A percentile compares a stretch with the other conserved stretches of the same genome.
Evolutionary conservation across 1,140 invertebrate species (phyloP).

Genomic region (Bombus confusus): DNA sequence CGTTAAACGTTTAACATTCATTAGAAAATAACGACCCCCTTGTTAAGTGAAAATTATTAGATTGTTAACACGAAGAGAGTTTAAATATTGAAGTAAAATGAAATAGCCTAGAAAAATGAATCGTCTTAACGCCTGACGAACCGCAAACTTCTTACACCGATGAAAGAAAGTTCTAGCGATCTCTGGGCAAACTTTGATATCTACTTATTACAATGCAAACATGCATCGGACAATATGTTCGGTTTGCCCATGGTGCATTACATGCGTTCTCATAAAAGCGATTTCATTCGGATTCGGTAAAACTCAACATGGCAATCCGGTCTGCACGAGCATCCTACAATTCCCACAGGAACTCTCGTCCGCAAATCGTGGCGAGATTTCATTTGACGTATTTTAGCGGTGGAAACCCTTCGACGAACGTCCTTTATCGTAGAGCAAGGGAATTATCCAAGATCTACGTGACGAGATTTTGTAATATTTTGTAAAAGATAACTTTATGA

Average conservation of each 20-base stretch:
- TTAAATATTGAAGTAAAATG: not conserved
- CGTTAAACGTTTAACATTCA: not conserved
- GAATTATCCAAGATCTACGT: slow-evolving; percentile 69
- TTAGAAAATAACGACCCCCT: not conserved
- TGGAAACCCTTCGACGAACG: not conserved
- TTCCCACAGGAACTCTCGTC: slow-evolving; percentile 28
- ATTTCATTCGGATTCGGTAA: slow-evolving; percentile 33
- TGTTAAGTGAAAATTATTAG: not conserved
- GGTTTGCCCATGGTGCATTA: not conserved
- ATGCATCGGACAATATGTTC: not conserved
- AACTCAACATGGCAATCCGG: not conserved
- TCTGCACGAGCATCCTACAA: not conserved
- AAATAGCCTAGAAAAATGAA: not conserved
- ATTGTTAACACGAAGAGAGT: not conserved
- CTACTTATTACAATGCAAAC: not conserved
- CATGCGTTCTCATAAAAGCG: slow-evolving; percentile 4
- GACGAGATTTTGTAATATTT: slow-evolving; percentile 58
- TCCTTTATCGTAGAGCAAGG: not conserved
- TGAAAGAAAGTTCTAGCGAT: not conserved
- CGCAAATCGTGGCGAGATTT: slow-evolving; percentile 34
- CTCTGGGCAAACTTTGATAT: not conserved
- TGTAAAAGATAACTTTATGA: not conserved
- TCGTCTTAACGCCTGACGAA: not conserved
- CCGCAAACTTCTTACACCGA: not conserved
- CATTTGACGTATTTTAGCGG: not conserved